Percentiles rank a stretch among this genome's conserved stretches.
These are phyloP conservation scores for Lingula anatina DNA, from an alignment of 2,888 invertebrate species.

Conservation along the genomic window DNA sequence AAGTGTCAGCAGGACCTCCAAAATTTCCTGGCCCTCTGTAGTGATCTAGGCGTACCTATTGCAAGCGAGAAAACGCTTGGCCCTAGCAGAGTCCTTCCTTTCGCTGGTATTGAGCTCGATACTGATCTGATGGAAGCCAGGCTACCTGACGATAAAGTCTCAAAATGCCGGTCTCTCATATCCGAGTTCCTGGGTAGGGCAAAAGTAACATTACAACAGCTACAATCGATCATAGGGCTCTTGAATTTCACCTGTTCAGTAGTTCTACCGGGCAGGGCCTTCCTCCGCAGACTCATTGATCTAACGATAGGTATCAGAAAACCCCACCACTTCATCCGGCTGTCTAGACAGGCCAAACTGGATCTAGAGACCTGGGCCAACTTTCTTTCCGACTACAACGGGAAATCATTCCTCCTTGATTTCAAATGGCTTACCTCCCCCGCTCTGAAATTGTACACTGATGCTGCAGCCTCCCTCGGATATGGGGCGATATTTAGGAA, in stretches of 20 bases:
- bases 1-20: neutral
- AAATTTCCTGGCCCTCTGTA: neutral
- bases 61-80: neutral
- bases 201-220: neutral
- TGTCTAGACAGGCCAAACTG: slow-evolving; percentile 1
- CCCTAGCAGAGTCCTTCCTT: neutral
- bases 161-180: neutral
- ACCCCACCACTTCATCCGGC: no score
- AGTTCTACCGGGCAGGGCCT: slow-evolving; percentile 1
- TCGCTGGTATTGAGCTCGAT: slow-evolving; percentile 2
- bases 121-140: neutral
- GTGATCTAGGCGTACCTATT: no score
- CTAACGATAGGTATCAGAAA: neutral
- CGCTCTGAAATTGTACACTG: no score
- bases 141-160: slow-evolving; percentile 1
- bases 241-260: slow-evolving; percentile 6
- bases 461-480: slow-evolving; percentile 3
- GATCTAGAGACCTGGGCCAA: slow-evolving; percentile 1
- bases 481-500: no score
- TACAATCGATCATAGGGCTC: slow-evolving; percentile 2
- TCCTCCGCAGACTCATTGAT: slow-evolving; percentile 4
- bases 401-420: slow-evolving; percentile 1
- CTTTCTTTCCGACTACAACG: slow-evolving; percentile 4
- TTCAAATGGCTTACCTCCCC: no score
- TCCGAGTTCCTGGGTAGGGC: neutral